Evolutionary conservation across 1,140 invertebrate species (phyloP).

Genomic region (Papilio polyxenes): DNA sequence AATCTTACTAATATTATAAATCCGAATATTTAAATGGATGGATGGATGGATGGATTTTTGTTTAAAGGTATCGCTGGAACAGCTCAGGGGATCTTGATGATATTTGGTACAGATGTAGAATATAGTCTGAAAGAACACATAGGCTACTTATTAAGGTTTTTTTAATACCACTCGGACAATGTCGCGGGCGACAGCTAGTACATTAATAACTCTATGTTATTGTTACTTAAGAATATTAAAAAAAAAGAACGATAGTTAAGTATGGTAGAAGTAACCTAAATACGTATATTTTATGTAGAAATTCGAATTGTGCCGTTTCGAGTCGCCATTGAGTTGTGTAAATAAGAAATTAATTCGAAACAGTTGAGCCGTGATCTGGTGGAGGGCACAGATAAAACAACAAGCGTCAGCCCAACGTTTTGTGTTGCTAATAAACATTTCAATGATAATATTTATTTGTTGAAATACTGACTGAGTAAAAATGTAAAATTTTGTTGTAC

Average conservation of each 20-base stretch:
- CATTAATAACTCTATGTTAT: neutral
- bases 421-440: conserved; percentile 31
- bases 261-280: conserved; percentile 15
- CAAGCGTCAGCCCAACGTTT: conserved; percentile 9
- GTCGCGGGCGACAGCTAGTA: neutral
- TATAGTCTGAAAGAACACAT: too few relatives aligned
- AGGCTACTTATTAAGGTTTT: too few relatives aligned
- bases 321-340: conserved; percentile 37
- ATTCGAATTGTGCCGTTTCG: conserved; percentile 20
- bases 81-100: too few relatives aligned
- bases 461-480: neutral
- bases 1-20: too few relatives aligned
- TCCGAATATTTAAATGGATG: too few relatives aligned
- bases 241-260: neutral
- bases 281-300: conserved; percentile 31
- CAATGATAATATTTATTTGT: conserved; percentile 27
- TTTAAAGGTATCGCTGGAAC: too few relatives aligned
- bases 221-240: neutral
- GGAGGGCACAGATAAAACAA: conserved; percentile 29
- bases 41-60: too few relatives aligned
- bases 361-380: conserved; percentile 29
- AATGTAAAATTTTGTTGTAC: neutral
- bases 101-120: too few relatives aligned
- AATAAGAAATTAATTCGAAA: conserved; percentile 43
- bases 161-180: too few relatives aligned